Base-by-base conservation (phyloP, 2,888 invertebrate species). In the Zygothrica quintamaculata region DNA sequence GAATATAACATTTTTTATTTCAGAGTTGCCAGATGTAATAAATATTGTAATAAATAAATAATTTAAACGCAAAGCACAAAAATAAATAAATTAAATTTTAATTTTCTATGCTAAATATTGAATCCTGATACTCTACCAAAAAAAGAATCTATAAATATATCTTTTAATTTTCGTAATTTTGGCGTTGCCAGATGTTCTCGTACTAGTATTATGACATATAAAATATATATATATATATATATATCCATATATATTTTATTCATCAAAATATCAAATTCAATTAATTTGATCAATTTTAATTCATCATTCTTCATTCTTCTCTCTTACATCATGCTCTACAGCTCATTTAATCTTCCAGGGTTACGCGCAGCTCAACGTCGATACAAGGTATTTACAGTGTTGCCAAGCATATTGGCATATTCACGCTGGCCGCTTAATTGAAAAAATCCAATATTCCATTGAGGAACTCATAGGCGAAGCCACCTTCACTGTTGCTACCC, bases 371-470 rank as follows among this genome's bases (percentile, higher is more conserved):
- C 70, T 74, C 71, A 71, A 47, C 69, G 68, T 69, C 75, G 71
- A 78, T 81, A 87, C 65, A 88, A 53, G 55, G 84, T 88, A 89
- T 89, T 88, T 88, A 89, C 89, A 89, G 81, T 79, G 77, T 81
- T 87, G 69, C 79, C 81, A 51, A 78, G 9, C 81, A 77, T 77
- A 60, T 77, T 77, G 74, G 77, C 77, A 60, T 80, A 67, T 51
- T 79, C 74, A 8, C 69, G 73, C 65, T 84, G 78, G 76, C 78
- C 76, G 82, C 82, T 88, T 56, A 90, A 58, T 89, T 89, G 84
- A 90, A 90, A 78, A 90, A 88, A 72, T 90, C 90, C 67, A 90
- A 66, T 13, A 90, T 87, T 39, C 90, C 90, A 36, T 87, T 90
- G 26, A 90, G 69, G 11, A 90, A 57, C 16, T 90, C 88, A 44